Conservation (phyloP, 2,888 invertebrate genomes). For the Caenorhabditis auriculariae region DNA sequence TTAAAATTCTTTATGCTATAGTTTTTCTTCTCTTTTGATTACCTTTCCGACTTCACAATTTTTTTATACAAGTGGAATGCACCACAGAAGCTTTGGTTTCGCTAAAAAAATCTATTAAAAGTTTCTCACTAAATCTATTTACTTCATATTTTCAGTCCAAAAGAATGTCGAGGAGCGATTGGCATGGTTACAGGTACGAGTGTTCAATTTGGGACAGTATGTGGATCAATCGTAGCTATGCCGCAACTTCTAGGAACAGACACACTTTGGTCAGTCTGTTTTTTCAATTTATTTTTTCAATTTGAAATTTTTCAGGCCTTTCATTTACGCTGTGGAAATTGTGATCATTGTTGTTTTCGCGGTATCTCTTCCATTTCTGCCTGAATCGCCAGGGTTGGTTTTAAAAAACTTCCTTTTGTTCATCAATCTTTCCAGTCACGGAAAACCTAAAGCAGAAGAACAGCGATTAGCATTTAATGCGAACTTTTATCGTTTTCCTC, state of each 20-base stretch:
- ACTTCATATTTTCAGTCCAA: conserved; percentile 41
- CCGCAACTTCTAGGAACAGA: conserved; percentile 49
- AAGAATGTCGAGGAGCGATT: conserved; percentile 48
- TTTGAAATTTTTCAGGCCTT: conserved; percentile 17
- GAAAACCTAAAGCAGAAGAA: neutral
- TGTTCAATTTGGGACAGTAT: conserved; percentile 50
- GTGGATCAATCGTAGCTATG: conserved; percentile 53
- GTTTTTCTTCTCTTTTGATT: too few relatives aligned
- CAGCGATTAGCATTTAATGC: too few relatives aligned
- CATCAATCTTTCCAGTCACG: neutral
- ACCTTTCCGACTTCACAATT: too few relatives aligned
- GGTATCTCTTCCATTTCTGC: conserved; percentile 31
- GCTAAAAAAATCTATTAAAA: too few relatives aligned
- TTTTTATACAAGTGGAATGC: too few relatives aligned
- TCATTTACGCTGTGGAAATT: conserved; percentile 47
- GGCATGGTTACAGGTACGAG: conserved; percentile 55
- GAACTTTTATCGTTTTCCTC: too few relatives aligned
- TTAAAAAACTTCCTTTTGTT: neutral
- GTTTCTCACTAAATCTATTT: too few relatives aligned
- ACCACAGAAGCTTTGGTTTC: too few relatives aligned
- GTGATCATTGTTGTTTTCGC: conserved; percentile 35
- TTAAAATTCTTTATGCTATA: too few relatives aligned
- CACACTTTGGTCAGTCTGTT: conserved; percentile 29
- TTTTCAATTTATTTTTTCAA: conserved; percentile 2
- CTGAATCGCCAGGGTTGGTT: conserved; percentile 45